A percentile compares a stretch with the other conserved stretches of the same genome.
Conservation (phyloP, 2,797 vertebrate species). For the Pelochelys cantorii region DNA sequence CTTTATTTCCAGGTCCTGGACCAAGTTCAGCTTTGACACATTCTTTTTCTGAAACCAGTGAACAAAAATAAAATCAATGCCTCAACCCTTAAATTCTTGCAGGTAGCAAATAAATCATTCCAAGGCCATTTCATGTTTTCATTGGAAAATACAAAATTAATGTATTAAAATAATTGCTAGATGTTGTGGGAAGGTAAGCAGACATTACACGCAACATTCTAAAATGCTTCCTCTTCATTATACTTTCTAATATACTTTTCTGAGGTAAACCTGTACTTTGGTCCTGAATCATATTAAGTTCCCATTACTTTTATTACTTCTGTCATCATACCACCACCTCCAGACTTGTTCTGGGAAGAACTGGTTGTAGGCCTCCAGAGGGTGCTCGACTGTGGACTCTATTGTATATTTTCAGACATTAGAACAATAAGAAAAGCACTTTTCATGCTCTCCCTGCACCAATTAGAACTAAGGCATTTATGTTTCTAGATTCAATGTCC, state of each 20-base stretch:
- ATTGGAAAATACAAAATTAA: background rate
- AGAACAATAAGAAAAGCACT: background rate
- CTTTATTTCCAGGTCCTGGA: conserved; percentile 4
- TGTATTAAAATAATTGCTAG: background rate
- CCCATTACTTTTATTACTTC: background rate
- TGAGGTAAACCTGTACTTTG: conserved; percentile 2
- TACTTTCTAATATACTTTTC: background rate
- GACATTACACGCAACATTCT: background rate
- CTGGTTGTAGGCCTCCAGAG: background rate
- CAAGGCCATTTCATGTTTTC: background rate
- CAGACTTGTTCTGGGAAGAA: background rate
- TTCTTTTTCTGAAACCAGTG: background rate
- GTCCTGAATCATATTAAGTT: background rate
- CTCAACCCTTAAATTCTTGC: background rate
- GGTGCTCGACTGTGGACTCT: background rate
- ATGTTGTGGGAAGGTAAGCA: background rate
- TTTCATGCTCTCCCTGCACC: background rate
- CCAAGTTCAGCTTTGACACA: background rate
- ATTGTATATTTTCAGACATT: background rate
- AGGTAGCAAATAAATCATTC: background rate
- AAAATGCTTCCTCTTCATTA: background rate
- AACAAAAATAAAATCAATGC: background rate
- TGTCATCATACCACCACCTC: background rate
- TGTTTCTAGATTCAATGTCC: background rate
- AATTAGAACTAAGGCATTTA: background rate